phyloP scores from a whole-genome alignment of 2,888 invertebrate genomes.

The Apamea sordens region DNA sequence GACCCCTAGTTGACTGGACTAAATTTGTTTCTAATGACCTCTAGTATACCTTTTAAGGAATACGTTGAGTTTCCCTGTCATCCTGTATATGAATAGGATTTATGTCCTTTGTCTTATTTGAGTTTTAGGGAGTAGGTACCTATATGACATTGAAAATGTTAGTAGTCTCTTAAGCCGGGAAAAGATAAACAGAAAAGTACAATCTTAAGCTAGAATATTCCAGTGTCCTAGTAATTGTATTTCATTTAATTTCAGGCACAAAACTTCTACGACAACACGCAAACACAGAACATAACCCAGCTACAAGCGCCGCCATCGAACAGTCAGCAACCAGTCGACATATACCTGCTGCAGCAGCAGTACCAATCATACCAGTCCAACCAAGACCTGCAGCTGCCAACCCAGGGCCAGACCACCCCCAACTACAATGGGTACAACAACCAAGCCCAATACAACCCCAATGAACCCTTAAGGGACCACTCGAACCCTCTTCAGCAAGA shows the following conservation, averaged over 20 bases:
- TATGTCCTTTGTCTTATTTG: background rate
- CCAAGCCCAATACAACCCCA: slow-evolving; percentile 48
- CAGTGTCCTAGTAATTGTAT: background rate
- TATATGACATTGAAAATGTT: background rate
- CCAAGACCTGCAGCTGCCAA: slow-evolving; percentile 63
- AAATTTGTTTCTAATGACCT: too few species aligned
- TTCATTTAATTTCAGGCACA: slow-evolving; percentile 48
- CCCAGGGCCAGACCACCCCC: slow-evolving; percentile 66
- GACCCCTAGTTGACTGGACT: background rate
- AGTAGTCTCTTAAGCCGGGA: too few species aligned
- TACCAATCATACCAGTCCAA: slow-evolving; percentile 66
- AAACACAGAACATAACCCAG: slow-evolving; percentile 48
- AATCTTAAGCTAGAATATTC: background rate
- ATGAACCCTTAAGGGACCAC: slow-evolving; percentile 24
- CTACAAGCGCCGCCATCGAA: slow-evolving; percentile 47
- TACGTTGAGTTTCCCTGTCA: too few species aligned
- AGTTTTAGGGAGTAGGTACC: background rate
- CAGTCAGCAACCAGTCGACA: slow-evolving; percentile 73
- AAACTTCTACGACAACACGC: slow-evolving; percentile 29
- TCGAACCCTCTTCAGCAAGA: slow-evolving; percentile 77
- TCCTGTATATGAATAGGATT: too few species aligned
- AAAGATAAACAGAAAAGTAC: background rate
- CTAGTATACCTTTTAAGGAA: too few species aligned
- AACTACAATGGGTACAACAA: slow-evolving; percentile 57
- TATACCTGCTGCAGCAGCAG: slow-evolving; percentile 81